These are phyloP conservation scores for Euproctis similis DNA, from an alignment of 2,888 invertebrate species.

Conservation along the genomic window DNA sequence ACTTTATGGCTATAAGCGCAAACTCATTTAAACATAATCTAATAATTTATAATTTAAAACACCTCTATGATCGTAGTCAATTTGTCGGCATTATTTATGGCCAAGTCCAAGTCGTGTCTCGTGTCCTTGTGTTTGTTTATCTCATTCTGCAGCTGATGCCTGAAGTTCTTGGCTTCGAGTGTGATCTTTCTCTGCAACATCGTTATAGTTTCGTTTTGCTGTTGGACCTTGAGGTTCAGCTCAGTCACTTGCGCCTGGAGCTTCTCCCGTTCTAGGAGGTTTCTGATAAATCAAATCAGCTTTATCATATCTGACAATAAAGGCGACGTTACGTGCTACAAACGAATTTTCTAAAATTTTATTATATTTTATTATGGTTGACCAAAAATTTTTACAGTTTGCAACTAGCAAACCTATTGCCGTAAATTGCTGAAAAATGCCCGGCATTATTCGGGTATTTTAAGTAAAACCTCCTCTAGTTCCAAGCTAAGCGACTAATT, in stretches of 20 bases:
- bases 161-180: conserved; percentile 84
- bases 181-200: conserved; percentile 81
- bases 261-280: conserved; percentile 84
- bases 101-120: conserved; percentile 79
- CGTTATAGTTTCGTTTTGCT: conserved; percentile 78
- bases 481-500: no score
- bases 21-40: no score
- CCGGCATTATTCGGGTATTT: no score
- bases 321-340: no score
- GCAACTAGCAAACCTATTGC: no score
- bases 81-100: conserved; percentile 77
- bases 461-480: no score
- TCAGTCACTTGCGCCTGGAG: conserved; percentile 78
- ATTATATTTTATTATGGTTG: no score
- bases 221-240: conserved; percentile 71
- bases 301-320: no score
- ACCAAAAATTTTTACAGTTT: no score
- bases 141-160: conserved; percentile 81
- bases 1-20: no score
- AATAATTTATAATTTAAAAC: background rate
- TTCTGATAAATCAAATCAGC: conserved; percentile 42
- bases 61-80: conserved; percentile 78
- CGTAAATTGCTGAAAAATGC: no score
- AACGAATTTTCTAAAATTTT: no score
- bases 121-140: conserved; percentile 82